These are phyloP conservation scores for Austrolebias charrua DNA, from an alignment of 2,797 vertebrate species.

Conservation along the genomic window DNA sequence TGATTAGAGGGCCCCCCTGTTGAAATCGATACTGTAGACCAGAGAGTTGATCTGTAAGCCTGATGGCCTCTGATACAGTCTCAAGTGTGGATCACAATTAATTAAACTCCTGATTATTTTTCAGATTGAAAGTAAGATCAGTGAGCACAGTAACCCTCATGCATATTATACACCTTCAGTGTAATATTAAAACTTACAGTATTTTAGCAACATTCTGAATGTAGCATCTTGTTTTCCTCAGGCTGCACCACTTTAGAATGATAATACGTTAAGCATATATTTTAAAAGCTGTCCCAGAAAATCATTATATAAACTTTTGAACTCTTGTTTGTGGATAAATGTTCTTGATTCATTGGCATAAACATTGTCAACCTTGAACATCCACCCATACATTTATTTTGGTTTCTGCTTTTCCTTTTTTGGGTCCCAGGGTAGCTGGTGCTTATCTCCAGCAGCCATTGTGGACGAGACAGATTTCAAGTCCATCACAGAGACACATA, in stretches of 20 bases:
- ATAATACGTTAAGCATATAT: background rate
- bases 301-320: background rate
- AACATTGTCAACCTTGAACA: background rate
- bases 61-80: slow-evolving; percentile 67
- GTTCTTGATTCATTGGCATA: background rate
- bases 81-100: slow-evolving; percentile 68
- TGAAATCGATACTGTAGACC: slow-evolving; percentile 74
- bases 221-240: background rate
- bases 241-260: background rate
- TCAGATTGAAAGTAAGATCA: slow-evolving; percentile 59
- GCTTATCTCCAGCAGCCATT: too few relatives aligned
- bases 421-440: too few relatives aligned
- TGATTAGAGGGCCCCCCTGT: slow-evolving; percentile 74
- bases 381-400: too few relatives aligned
- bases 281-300: background rate
- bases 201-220: too few relatives aligned
- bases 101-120: slow-evolving; percentile 64
- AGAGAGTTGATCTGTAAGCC: slow-evolving; percentile 67
- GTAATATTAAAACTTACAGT: too few relatives aligned
- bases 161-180: too few relatives aligned
- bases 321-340: too few relatives aligned
- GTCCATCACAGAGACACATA: too few relatives aligned
- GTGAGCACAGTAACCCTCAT: slow-evolving; percentile 26
- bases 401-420: too few relatives aligned
- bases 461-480: too few relatives aligned